phyloP scores from a whole-genome alignment of 1,140 invertebrate species.

The Drosophila mojavensis region DNA sequence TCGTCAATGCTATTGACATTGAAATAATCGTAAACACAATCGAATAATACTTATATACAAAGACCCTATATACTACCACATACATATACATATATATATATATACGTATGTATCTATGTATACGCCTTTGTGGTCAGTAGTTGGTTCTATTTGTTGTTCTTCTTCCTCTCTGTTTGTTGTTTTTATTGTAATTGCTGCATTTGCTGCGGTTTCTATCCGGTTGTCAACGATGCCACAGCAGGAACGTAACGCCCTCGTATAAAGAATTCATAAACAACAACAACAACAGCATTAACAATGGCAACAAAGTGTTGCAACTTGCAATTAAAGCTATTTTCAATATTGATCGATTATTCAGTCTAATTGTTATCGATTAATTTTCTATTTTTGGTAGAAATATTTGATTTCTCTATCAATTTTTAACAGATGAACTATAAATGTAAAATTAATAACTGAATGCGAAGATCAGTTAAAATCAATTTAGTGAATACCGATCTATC shows the following conservation, averaged over 20 bases:
- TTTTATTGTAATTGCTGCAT: slow-evolving; percentile 32
- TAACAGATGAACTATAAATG: too few species aligned
- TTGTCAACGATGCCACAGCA: slow-evolving; percentile 23
- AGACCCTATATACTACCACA: too few species aligned
- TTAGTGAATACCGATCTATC: too few species aligned
- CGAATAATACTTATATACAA: not conserved
- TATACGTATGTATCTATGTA: not conserved
- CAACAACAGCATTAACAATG: not conserved
- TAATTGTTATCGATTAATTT: not conserved
- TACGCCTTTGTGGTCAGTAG: not conserved
- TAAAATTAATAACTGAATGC: too few species aligned
- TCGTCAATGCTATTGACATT: slow-evolving; percentile 70
- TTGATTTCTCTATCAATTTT: not conserved
- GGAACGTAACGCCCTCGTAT: slow-evolving; percentile 4
- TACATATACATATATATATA: not conserved
- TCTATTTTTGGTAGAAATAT: not conserved
- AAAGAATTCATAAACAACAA: not conserved
- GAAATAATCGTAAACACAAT: slow-evolving; percentile 51
- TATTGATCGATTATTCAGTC: not conserved
- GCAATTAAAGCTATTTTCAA: not conserved
- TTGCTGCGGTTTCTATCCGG: slow-evolving; percentile 24
- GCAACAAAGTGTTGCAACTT: not conserved
- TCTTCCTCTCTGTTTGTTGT: slow-evolving; percentile 28
- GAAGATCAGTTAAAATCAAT: too few species aligned
- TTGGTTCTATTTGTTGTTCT: slow-evolving; percentile 1